phyloP scores from a whole-genome alignment of 2,797 vertebrate genomes.

The Cebuella pygmaea region DNA sequence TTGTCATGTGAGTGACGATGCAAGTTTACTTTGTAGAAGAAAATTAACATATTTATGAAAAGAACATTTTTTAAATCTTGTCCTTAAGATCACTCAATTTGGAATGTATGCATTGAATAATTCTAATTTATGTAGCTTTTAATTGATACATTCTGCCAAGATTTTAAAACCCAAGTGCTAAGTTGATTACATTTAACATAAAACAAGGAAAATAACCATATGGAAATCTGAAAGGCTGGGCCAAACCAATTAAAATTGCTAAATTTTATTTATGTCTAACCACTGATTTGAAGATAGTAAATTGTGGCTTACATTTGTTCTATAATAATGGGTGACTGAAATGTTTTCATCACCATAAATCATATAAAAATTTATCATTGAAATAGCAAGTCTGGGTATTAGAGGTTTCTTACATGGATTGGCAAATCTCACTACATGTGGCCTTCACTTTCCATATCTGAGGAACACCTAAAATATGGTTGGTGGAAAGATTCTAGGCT shows the following conservation, averaged over 20 bases:
- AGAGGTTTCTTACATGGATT: not conserved
- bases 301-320: slow-evolving; percentile 55
- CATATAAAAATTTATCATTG: not conserved
- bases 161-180: slow-evolving; percentile 70
- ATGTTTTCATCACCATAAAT: slow-evolving; percentile 43
- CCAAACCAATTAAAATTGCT: slow-evolving; percentile 78
- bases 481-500: not conserved
- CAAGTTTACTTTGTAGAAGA: slow-evolving; percentile 4
- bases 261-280: slow-evolving; percentile 70
- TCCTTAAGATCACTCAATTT: slow-evolving; percentile 57
- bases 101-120: slow-evolving; percentile 44
- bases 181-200: slow-evolving; percentile 73
- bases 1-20: not conserved
- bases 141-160: slow-evolving; percentile 75
- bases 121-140: slow-evolving; percentile 72
- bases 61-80: slow-evolving; percentile 61
- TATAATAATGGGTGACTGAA: slow-evolving; percentile 41
- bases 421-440: not conserved
- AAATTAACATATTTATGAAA: slow-evolving; percentile 65
- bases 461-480: not conserved
- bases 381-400: not conserved
- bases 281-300: slow-evolving; percentile 58
- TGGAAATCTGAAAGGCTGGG: slow-evolving; percentile 65
- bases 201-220: slow-evolving; percentile 78
- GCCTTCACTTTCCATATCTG: not conserved